A percentile compares a stretch with the other conserved stretches of the same genome.
Conservation (phyloP, 2,888 invertebrate species). For the Mythimna albipuncta region DNA sequence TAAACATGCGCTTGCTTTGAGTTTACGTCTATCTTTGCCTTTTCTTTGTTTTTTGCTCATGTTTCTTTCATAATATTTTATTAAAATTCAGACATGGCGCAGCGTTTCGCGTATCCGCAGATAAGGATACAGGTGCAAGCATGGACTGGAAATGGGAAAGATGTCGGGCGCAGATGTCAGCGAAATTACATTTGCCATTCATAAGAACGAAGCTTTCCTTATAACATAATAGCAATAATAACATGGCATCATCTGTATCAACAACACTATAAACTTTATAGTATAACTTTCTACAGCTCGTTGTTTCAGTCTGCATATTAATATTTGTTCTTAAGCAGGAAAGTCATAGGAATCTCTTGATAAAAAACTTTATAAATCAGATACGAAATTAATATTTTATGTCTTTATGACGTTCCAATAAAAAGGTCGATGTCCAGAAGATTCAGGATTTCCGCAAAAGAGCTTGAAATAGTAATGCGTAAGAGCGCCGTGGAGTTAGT, state of each 20-base stretch:
- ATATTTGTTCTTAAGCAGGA: conserved; percentile 31
- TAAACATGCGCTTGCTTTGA: conserved; percentile 1
- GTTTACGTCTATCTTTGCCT: conserved; percentile 16
- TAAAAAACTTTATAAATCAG: conserved; percentile 8
- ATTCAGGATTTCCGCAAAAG: conserved; percentile 1
- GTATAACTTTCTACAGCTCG: conserved; percentile 10
- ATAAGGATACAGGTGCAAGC: conserved; percentile 23
- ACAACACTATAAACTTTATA: conserved; percentile 19
- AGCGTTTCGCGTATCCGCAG: conserved; percentile 5
- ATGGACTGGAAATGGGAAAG: conserved; percentile 19
- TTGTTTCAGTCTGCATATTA: conserved; percentile 13
- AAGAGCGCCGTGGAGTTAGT: conserved; percentile 11
- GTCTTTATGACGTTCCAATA: background rate
- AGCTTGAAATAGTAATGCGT: conserved; percentile 16
- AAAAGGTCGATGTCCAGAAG: conserved; percentile 8
- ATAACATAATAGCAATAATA: conserved; percentile 3
- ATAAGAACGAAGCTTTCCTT: conserved; percentile 13
- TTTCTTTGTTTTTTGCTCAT: conserved; percentile 19
- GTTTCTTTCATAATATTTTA: conserved; percentile 30
- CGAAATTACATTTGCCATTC: conserved; percentile 37
- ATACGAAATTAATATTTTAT: conserved; percentile 4
- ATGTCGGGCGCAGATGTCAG: conserved; percentile 17
- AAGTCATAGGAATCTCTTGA: conserved; percentile 1
- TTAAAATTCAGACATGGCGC: conserved; percentile 25
- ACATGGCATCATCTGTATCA: conserved; percentile 22